Base-by-base conservation (phyloP, 2,797 vertebrate genomes). In the Lepilemur ruficaudatus region DNA sequence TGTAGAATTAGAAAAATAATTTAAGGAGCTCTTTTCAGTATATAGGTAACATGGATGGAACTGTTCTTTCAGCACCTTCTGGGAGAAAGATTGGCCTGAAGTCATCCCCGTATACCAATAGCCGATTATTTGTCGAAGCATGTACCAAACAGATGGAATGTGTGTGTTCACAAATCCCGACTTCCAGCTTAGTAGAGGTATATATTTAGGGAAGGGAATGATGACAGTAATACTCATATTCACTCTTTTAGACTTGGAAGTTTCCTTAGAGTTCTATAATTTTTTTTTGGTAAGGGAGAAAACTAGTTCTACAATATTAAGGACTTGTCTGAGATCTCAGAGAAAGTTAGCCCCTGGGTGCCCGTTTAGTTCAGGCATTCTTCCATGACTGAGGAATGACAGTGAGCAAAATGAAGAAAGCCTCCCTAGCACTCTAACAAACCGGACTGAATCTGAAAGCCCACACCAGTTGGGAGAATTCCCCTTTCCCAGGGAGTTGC, bases 1-100 rank as follows among this genome's bases (percentile, higher is more conserved):
- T 22, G 22, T 83, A 85, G 67, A 96, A 82, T 91, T 81, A 76
- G 63, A 48, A 80, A 67, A 82, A 82, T 61, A 85, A 32, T 20
- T 15, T 55, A 22, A 75, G 13, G 22, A 78, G 32, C 10, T 32
- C 57, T 81, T 59, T 84, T 23, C 17, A 22, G 30, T 50, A 35
- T 17, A 3, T 30, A 38, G 4, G 52, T 35, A 72, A 35, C 2
- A 22, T 14, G 12, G 32, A 57, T n/a, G 41, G 69, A 95, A 50
- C 72, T 95, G 43, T 92, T 73, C 48, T 96, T 95, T 92, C 75
- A 96, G 85, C 52, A 94, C 41, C 41, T 79, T 48, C 43, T 92
- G 57, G 43, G 43, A 88, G 88, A 76, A 73, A 67, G 43, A n/a
- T 50, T 28, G 22, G 30, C 30, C 8, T 82, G 38, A 67, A 80